Conservation (phyloP, 2,888 invertebrate genomes). For the Serrognathus titanus region DNA sequence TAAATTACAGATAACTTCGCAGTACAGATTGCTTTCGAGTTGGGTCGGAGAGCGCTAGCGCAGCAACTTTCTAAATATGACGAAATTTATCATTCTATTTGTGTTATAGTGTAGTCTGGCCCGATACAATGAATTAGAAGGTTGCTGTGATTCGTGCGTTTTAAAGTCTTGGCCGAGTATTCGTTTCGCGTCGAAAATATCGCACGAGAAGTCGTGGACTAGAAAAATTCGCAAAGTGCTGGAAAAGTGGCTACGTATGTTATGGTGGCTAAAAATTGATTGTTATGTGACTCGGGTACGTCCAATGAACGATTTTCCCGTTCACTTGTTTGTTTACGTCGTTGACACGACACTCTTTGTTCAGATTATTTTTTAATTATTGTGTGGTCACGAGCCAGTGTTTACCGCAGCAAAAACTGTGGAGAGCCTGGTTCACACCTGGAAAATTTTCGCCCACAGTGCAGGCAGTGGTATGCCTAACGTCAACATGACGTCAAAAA, state of each 20-base stretch:
- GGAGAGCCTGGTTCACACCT: constrained; percentile 24
- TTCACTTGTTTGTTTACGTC: constrained; percentile 1
- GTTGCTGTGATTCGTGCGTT: constrained; percentile 11
- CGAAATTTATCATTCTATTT: constrained; percentile 15
- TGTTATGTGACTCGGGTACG: constrained; percentile 22
- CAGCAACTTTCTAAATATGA: constrained; percentile 17
- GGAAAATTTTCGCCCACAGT: constrained; percentile 26
- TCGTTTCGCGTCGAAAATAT: neutral
- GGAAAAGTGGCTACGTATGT: constrained; percentile 14
- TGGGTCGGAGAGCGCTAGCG: too few relatives aligned
- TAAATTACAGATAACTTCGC: too few relatives aligned
- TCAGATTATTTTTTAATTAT: constrained; percentile 2
- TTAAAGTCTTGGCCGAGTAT: constrained; percentile 2
- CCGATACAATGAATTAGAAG: constrained; percentile 11
- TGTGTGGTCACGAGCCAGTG: neutral
- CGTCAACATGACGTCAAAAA: constrained; percentile 36
- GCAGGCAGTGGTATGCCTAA: constrained; percentile 32
- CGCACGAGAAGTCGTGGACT: neutral
- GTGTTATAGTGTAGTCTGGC: constrained; percentile 15
- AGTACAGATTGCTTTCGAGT: too few relatives aligned
- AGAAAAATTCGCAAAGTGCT: neutral
- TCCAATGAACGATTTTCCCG: neutral
- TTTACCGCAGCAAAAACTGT: constrained; percentile 9
- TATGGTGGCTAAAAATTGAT: constrained; percentile 17
- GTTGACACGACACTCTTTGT: neutral